These are phyloP conservation scores for Linepithema humile DNA, from an alignment of 1,140 invertebrate genomes.

Conservation along the genomic window DNA sequence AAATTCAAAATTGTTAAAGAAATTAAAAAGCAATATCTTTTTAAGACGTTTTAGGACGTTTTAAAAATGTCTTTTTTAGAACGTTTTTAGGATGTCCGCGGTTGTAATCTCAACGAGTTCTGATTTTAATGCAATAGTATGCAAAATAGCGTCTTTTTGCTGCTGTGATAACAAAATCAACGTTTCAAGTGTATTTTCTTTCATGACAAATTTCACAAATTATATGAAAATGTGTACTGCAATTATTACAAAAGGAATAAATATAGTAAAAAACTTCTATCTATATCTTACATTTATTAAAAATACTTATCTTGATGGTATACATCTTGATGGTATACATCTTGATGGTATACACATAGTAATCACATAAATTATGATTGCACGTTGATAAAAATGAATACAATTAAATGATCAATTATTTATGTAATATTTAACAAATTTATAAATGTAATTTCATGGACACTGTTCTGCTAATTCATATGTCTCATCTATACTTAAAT, in stretches of 20 bases:
- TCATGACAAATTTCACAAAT: too few species aligned
- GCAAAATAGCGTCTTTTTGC: too few species aligned
- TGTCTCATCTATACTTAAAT: slow-evolving; percentile 74
- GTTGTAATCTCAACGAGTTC: too few species aligned
- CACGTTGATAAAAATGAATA: slow-evolving; percentile 15
- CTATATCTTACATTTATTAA: slow-evolving; percentile 49
- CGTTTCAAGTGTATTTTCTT: too few species aligned
- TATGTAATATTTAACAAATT: not conserved
- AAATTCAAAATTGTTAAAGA: too few species aligned
- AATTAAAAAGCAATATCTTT: too few species aligned
- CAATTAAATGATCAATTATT: not conserved
- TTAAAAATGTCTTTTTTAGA: too few species aligned
- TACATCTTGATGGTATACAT: not conserved
- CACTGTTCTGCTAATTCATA: slow-evolving; percentile 34
- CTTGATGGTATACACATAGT: not conserved
- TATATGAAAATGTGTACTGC: too few species aligned
- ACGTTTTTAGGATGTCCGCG: too few species aligned
- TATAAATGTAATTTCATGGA: not conserved
- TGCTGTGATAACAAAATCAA: too few species aligned
- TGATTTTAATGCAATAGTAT: too few species aligned
- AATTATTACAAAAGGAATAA: not conserved
- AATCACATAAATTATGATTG: slow-evolving; percentile 22
- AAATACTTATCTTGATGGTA: slow-evolving; percentile 35
- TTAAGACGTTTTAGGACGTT: too few species aligned
- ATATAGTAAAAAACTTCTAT: not conserved